Conservation (phyloP, 2,888 invertebrate genomes). For the Andrena marginata region DNA sequence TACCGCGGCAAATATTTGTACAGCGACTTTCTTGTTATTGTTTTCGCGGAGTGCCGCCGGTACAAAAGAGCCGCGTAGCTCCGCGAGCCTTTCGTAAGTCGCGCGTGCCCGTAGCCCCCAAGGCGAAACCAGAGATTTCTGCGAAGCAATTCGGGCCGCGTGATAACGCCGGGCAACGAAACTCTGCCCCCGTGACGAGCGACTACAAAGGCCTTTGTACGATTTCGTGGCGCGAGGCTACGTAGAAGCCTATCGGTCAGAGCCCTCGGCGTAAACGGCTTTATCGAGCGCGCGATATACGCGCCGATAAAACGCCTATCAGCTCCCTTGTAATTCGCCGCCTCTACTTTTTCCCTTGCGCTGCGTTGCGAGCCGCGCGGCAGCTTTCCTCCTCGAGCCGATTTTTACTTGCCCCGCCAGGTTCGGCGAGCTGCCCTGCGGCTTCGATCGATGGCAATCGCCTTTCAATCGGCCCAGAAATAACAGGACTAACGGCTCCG, state of each 20-base stretch:
- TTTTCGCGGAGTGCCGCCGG: neutral
- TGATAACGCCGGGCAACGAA: conserved; percentile 42
- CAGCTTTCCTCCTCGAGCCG: neutral
- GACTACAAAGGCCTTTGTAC: conserved; percentile 60
- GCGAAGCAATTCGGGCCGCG: conserved; percentile 36
- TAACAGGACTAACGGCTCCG: too few relatives aligned
- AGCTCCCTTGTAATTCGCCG: conserved; percentile 60
- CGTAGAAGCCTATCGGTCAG: conserved; percentile 77
- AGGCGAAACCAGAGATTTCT: neutral
- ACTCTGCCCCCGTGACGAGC: conserved; percentile 23
- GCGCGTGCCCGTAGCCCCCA: neutral
- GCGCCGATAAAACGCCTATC: conserved; percentile 72
- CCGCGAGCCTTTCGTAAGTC: neutral
- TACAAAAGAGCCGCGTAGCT: neutral
- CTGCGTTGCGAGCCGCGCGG: neutral
- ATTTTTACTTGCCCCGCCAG: neutral
- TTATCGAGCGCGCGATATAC: conserved; percentile 73
- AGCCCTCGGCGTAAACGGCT: conserved; percentile 68
- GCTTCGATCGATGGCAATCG: neutral
- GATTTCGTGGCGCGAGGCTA: conserved; percentile 55
- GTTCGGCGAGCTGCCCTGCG: too few relatives aligned
- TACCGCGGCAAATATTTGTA: neutral
- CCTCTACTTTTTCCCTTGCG: conserved; percentile 36
- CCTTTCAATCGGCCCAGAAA: neutral
- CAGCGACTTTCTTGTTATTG: neutral